Evolutionary conservation across 2,888 invertebrate genomes (phyloP), one percentile per base, ranked within the genome.

Genomic region (Chromoteleia sp.): DNA sequence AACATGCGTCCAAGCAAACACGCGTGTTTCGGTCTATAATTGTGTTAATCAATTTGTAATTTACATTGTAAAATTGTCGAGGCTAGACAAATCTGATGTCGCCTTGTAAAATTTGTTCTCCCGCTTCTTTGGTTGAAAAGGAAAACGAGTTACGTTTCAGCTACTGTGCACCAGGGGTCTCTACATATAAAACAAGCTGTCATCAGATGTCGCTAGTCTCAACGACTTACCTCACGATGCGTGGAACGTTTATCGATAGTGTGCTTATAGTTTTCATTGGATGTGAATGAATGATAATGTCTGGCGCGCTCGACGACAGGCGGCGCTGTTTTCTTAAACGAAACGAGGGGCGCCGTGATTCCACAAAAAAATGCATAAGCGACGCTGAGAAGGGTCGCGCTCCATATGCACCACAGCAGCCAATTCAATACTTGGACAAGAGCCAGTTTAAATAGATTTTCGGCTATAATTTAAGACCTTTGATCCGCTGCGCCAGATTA

Each of bases 331-430:
- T 78, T 83, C 67, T 86, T 84, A 25, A 73, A 70, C 1, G 84
- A 10, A 17, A 84, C 83, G 33, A 91, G 80, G 65, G 90, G 90
- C 76, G 86, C 81, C 68, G 84, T 84, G 83, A 90, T 84, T 36
- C 91, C 91, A 41, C 89, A 85, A 48, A 89, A 86, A 81, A 91
- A 91, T 52, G 89, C 89, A 73, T 88, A 89, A 67, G 75, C 78
- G 63, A 88, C 79, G 70, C 85, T 81, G n/a, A 89, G 48, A 12
- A 86, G 85, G 14, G 86, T 84, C 74, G 86, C 84, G 63, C 85
- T 87, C 90, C 90, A 90, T 63, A 86, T 77, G 76, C 87, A 88
- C 89, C 89, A 88, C 87, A 91, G 85, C 76, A 85, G 84, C 89
- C 88, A 90, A 85, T 87, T 87, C 82, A 90, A 83, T 67, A 88